Conservation (phyloP, 2,888 invertebrate genomes). For the Sepiola atlantica region DNA sequence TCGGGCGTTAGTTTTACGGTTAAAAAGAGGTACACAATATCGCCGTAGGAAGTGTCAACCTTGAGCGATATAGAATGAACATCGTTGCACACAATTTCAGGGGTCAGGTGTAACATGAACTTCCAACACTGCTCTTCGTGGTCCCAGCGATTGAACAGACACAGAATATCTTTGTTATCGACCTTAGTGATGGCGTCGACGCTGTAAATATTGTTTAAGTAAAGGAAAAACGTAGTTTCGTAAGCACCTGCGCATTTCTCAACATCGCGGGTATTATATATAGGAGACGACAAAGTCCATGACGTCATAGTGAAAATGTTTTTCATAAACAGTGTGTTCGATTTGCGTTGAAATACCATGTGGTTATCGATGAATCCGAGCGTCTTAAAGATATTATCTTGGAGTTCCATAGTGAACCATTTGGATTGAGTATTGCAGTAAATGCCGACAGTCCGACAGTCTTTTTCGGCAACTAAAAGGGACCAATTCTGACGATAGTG, state of each 20-base stretch:
- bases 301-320: neutral
- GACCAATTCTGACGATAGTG: neutral
- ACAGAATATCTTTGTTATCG: neutral
- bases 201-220: neutral
- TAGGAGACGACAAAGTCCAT: neutral
- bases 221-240: neutral
- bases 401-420: neutral
- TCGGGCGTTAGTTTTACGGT: neutral
- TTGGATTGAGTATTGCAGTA: neutral
- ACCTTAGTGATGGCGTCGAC: neutral
- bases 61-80: neutral
- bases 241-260: neutral
- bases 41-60: neutral
- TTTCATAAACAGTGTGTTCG: neutral
- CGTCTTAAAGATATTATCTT: neutral
- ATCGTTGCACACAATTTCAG: neutral
- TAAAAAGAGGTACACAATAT: neutral
- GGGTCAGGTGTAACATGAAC: neutral
- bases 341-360: neutral
- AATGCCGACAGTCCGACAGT: neutral
- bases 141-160: neutral
- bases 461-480: neutral
- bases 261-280: neutral
- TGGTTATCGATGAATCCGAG: neutral
- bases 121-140: neutral